phyloP scores from a whole-genome alignment of 2,888 invertebrate genomes.

The Drosophila maculinotata region DNA sequence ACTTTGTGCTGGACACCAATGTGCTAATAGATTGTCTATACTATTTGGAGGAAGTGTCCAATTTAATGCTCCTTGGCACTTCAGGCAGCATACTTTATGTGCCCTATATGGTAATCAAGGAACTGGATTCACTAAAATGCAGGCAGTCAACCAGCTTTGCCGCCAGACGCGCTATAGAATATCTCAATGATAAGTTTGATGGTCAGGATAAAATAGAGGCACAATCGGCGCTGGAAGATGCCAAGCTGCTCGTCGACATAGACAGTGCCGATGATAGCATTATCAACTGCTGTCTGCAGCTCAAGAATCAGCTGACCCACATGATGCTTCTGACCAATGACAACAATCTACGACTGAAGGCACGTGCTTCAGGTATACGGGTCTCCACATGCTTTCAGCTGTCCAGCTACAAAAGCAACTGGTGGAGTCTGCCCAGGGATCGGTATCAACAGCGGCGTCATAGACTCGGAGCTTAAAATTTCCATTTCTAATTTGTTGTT shows the following conservation, averaged over 20 bases:
- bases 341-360: slow-evolving; percentile 86
- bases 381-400: slow-evolving; percentile 78
- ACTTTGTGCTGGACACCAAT: slow-evolving; percentile 86
- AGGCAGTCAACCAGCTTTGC: not conserved
- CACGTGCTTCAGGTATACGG: slow-evolving; percentile 84
- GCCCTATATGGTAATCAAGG: slow-evolving; percentile 86
- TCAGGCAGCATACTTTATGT: slow-evolving; percentile 83
- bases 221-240: slow-evolving; percentile 85
- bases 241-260: slow-evolving; percentile 82
- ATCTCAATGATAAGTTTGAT: slow-evolving; percentile 48
- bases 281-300: slow-evolving; percentile 86
- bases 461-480: not conserved
- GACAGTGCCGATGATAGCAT: slow-evolving; percentile 86
- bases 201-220: slow-evolving; percentile 70
- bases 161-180: slow-evolving; percentile 24
- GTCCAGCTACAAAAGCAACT: slow-evolving; percentile 3
- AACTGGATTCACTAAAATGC: slow-evolving; percentile 83
- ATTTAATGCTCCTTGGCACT: slow-evolving; percentile 71
- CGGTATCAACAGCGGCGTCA: not conserved
- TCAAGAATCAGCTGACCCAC: slow-evolving; percentile 77
- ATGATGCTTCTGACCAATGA: slow-evolving; percentile 86
- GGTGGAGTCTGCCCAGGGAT: slow-evolving; percentile 12
- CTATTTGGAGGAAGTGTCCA: slow-evolving; percentile 82
- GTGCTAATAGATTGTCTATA: slow-evolving; percentile 84
- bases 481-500: not conserved